Evolutionary conservation across 2,113 vertebrate species (phyloP).

Genomic region (Myodes glareolus): DNA sequence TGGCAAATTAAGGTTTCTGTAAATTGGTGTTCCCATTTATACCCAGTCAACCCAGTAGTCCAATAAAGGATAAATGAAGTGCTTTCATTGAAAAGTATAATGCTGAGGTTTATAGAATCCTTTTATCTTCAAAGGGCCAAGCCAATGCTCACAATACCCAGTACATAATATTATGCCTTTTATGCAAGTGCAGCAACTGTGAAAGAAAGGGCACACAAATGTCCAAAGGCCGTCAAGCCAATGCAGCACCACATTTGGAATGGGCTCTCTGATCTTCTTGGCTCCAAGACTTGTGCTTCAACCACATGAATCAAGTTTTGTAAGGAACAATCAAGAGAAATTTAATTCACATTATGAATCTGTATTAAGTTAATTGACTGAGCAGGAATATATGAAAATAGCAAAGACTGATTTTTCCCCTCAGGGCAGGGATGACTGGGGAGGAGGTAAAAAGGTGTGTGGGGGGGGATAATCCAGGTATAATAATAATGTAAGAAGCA

Average conservation of each 20-base stretch:
- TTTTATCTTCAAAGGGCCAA: conserved; percentile 74
- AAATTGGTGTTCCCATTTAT: conserved; percentile 49
- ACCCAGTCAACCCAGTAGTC: conserved; percentile 42
- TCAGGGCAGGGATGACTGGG: background rate
- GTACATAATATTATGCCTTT: conserved; percentile 37
- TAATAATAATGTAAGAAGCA: background rate
- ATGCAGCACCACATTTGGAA: conserved; percentile 46
- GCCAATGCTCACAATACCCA: conserved; percentile 54
- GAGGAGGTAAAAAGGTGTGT: background rate
- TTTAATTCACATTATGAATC: conserved; percentile 56
- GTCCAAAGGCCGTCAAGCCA: conserved; percentile 49
- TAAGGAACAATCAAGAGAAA: conserved; percentile 54
- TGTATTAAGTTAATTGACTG: conserved; percentile 68
- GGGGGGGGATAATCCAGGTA: background rate
- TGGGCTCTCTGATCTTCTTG: conserved; percentile 52
- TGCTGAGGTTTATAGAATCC: conserved; percentile 52
- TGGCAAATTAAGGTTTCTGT: conserved; percentile 41
- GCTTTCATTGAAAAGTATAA: conserved; percentile 67
- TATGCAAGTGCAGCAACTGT: conserved; percentile 48
- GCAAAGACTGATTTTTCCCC: background rate
- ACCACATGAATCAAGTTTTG: conserved; percentile 59
- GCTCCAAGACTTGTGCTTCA: conserved; percentile 47
- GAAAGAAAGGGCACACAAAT: conserved; percentile 62
- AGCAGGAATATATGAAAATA: conserved; percentile 58
- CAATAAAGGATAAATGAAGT: conserved; percentile 67